Evolutionary conservation across 2,113 vertebrate genomes (phyloP).

Genomic region (Turnix velox): DNA sequence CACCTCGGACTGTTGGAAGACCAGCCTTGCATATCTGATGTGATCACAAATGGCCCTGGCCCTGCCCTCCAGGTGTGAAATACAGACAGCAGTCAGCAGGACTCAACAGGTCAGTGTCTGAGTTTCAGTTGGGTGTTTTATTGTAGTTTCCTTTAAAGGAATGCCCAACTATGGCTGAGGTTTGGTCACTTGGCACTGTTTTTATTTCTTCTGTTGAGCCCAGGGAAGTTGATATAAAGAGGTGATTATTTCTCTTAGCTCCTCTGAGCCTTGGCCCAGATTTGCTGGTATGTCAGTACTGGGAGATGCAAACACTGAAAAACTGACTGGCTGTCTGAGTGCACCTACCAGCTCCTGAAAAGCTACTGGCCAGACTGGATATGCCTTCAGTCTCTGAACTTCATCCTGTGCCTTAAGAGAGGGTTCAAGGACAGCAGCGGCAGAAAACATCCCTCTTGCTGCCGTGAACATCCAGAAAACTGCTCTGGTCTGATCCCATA

Average conservation of each 20-base stretch:
- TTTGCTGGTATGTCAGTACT: background rate
- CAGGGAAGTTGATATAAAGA: background rate
- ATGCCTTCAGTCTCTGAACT: background rate
- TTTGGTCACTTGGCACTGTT: background rate
- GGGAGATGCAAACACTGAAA: background rate
- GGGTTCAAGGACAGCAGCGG: background rate
- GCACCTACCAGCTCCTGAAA: background rate
- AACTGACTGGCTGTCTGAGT: background rate
- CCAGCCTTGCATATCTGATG: background rate
- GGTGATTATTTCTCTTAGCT: background rate
- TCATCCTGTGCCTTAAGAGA: background rate
- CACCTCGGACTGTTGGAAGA: background rate
- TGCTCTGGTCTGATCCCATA: background rate
- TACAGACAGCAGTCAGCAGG: conserved; percentile 4
- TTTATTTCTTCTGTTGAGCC: background rate
- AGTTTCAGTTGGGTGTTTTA: background rate
- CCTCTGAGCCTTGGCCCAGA: background rate
- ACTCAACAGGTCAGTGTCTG: conserved; percentile 26
- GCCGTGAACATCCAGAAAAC: background rate
- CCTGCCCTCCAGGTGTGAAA: background rate
- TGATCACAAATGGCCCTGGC: background rate
- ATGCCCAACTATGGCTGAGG: background rate
- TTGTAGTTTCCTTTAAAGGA: background rate
- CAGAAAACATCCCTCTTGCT: background rate
- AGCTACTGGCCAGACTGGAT: background rate